These are phyloP conservation scores for Cochlearius cochlearius DNA, from an alignment of 2,113 vertebrate species.

Conservation along the genomic window DNA sequence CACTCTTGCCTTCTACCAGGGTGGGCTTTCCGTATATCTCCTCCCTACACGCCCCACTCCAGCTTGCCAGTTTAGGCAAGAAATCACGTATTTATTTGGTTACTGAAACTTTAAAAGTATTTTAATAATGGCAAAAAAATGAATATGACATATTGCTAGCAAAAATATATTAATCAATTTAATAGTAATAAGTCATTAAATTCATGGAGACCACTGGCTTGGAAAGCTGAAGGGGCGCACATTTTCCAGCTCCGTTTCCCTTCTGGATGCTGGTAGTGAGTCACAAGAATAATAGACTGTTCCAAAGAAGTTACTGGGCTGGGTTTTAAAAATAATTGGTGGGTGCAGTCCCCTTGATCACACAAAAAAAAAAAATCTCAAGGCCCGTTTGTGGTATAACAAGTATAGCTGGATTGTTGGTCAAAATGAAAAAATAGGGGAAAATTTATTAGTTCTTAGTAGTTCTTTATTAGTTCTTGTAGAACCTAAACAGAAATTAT, in stretches of 20 bases:
- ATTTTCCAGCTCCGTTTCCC: neutral
- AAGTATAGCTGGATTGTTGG: neutral
- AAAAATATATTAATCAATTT: constrained; percentile 2
- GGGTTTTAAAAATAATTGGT: neutral
- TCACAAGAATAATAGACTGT: neutral
- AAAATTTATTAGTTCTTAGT: neutral
- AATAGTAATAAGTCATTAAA: neutral
- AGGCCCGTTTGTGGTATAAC: neutral
- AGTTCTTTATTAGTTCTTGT: neutral
- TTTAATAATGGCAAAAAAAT: neutral
- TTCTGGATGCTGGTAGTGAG: neutral
- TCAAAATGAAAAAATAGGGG: neutral
- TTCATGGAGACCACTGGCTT: neutral
- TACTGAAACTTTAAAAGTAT: neutral
- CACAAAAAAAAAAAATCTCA: neutral
- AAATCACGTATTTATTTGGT: neutral
- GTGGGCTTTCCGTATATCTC: neutral
- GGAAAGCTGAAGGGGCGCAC: neutral
- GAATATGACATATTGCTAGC: neutral
- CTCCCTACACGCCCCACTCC: fast-evolving
- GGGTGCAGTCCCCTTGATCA: neutral
- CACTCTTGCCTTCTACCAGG: neutral
- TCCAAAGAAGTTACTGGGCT: neutral
- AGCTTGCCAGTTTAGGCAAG: neutral
- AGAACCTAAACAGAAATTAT: neutral